Percentiles rank a stretch among this genome's conserved stretches.
These are phyloP conservation scores for Prenolepis imparis DNA, from an alignment of 2,888 invertebrate genomes.

Conservation along the genomic window DNA sequence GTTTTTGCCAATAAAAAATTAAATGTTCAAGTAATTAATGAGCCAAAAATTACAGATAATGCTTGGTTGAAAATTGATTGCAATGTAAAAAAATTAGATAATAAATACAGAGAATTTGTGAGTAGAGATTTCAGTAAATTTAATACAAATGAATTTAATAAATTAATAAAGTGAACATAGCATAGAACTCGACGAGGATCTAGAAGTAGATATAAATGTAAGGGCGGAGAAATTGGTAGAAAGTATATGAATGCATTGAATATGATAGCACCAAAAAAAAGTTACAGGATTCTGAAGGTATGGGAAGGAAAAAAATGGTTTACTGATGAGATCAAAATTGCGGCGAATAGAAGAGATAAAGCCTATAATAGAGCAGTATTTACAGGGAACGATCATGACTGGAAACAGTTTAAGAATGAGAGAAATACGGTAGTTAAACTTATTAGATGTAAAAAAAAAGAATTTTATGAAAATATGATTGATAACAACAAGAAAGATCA, in stretches of 20 bases:
- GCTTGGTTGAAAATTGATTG: neutral
- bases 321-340: conserved; percentile 9
- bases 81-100: neutral
- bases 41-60: no score
- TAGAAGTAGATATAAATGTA: conserved; percentile 1
- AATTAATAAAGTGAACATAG: neutral
- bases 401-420: neutral
- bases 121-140: conserved; percentile 19
- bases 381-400: neutral
- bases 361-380: conserved; percentile 27
- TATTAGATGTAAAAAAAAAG: neutral
- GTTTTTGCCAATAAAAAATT: conserved; percentile 44
- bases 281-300: neutral
- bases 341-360: neutral
- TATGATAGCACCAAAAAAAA: conserved; percentile 30
- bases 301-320: neutral
- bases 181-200: no score
- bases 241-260: neutral
- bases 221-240: conserved; percentile 13
- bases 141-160: conserved; percentile 3
- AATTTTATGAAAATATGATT: neutral
- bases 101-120: neutral
- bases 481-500: conserved; percentile 31
- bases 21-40: no score
- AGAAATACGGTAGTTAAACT: neutral